phyloP scores from a whole-genome alignment of 2,888 invertebrate species.

The Scaptodrosophila latifasciaeformis region DNA sequence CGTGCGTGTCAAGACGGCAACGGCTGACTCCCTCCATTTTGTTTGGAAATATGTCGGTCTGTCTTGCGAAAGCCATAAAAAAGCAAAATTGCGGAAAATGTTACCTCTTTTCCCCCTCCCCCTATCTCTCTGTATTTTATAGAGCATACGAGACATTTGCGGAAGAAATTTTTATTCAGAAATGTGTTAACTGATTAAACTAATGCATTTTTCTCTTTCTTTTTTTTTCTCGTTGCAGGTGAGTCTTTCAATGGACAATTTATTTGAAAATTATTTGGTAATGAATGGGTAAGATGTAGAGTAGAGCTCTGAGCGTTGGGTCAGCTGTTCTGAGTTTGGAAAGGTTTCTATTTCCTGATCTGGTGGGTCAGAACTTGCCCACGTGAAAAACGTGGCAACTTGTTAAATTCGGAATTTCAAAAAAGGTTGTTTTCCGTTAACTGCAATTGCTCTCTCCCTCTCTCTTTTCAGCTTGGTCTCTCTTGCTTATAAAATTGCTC shows the following conservation, averaged over 20 bases:
- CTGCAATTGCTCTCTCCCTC: conserved; percentile 31
- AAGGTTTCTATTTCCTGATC: conserved; percentile 31
- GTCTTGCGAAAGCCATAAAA: conserved; percentile 54
- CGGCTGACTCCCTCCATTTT: conserved; percentile 35
- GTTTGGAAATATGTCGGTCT: conserved; percentile 41
- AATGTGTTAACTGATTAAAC: conserved; percentile 8
- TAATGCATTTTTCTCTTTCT: conserved; percentile 10
- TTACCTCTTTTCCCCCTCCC: too few species aligned
- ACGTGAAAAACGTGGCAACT: conserved; percentile 55
- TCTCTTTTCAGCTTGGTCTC: not conserved
- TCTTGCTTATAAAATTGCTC: conserved; percentile 54
- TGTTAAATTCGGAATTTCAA: conserved; percentile 30
- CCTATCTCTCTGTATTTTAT: too few species aligned
- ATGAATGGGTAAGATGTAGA: conserved; percentile 24
- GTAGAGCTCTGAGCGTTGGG: conserved; percentile 15
- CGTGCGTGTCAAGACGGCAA: conserved; percentile 52
- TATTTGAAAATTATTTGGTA: too few species aligned
- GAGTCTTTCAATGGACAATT: conserved; percentile 38
- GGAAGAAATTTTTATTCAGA: conserved; percentile 19
- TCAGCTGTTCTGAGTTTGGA: not conserved
- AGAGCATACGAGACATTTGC: conserved; percentile 30
- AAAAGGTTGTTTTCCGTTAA: conserved; percentile 27
- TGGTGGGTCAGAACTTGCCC: conserved; percentile 7
- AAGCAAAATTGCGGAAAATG: conserved; percentile 8
- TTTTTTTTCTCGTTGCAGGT: conserved; percentile 41